phyloP scores from a whole-genome alignment of 2,113 vertebrate species.

The Lonchura striata region DNA sequence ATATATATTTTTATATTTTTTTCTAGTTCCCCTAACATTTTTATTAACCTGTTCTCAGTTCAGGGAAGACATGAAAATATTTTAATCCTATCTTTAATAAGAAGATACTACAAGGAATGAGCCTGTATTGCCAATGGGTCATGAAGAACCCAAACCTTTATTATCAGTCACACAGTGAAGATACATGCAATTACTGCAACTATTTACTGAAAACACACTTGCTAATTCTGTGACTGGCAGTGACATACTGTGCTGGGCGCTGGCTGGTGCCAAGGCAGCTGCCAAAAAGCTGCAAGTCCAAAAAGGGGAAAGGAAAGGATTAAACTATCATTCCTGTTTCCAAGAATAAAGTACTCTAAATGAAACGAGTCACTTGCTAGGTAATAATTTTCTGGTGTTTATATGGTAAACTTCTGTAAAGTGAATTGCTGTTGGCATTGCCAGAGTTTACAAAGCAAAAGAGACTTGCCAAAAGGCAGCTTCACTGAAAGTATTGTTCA shows the following conservation, averaged over 20 bases:
- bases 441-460: conserved; percentile 24
- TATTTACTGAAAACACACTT: conserved; percentile 35
- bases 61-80: neutral
- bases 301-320: conserved; percentile 40
- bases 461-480: conserved; percentile 28
- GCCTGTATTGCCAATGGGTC: neutral
- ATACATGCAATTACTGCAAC: conserved; percentile 2
- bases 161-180: neutral
- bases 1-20: neutral
- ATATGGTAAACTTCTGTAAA: conserved; percentile 35
- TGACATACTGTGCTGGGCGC: neutral
- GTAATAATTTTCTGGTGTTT: conserved; percentile 59
- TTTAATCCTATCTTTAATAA: neutral
- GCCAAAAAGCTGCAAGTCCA: conserved; percentile 25
- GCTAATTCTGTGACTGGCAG: conserved; percentile 20
- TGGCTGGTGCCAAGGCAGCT: conserved; percentile 24
- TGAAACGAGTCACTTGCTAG: conserved; percentile 23
- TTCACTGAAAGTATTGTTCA: neutral
- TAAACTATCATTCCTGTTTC: conserved; percentile 26
- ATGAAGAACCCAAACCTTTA: neutral
- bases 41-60: neutral
- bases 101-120: neutral
- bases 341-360: conserved; percentile 58
- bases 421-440: conserved; percentile 20
- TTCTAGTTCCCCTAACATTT: neutral